These are phyloP conservation scores for Prolemur simus DNA, from an alignment of 2,113 vertebrate genomes.

Conservation along the genomic window DNA sequence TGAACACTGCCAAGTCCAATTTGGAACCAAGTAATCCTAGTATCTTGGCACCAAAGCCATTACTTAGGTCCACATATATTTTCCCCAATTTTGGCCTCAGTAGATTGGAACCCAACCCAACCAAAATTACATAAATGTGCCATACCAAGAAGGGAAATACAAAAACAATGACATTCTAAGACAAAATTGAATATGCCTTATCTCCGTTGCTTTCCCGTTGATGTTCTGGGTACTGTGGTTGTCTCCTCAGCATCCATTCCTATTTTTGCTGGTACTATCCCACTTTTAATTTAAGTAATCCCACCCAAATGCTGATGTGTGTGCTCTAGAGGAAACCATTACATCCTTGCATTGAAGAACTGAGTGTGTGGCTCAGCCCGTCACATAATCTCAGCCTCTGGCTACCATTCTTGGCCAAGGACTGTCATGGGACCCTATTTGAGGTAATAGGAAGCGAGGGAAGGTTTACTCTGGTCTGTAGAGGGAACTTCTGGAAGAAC, in stretches of 20 bases:
- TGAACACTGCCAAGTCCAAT: neutral
- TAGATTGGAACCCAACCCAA: neutral
- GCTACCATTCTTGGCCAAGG: neutral
- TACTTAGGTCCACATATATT: neutral
- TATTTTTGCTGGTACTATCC: neutral
- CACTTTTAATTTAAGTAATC: constrained; percentile 10
- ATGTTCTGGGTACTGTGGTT: neutral
- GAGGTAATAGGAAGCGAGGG: neutral
- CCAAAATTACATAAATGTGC: neutral
- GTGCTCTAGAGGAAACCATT: neutral
- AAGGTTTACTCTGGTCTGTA: neutral
- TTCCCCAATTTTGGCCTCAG: neutral
- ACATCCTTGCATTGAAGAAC: neutral
- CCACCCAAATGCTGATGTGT: neutral
- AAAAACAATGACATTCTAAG: neutral
- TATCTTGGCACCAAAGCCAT: neutral
- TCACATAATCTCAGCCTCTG: neutral
- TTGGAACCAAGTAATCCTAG: neutral
- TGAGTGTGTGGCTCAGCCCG: neutral
- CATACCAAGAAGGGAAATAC: neutral
- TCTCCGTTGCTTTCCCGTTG: neutral
- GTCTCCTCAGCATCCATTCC: neutral
- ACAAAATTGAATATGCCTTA: neutral
- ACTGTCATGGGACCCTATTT: neutral
- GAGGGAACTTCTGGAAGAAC: neutral